Conservation (phyloP, 2,113 vertebrate genomes). For the Macrotus californicus region DNA sequence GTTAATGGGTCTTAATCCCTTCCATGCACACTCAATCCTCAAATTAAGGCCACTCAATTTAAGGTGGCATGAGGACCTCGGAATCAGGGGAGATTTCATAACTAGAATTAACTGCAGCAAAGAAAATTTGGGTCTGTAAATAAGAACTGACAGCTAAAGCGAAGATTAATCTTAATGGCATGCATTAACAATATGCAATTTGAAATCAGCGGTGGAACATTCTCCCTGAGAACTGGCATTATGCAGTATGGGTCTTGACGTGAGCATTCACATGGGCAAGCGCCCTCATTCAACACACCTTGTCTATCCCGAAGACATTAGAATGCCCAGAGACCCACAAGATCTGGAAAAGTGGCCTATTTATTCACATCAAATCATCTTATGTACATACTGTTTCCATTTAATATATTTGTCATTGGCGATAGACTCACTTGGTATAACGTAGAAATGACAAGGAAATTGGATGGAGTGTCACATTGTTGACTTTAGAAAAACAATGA, state of each 20-base stretch:
- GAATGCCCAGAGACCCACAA: neutral
- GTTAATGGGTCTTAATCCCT: neutral
- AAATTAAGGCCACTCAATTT: neutral
- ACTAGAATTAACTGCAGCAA: slow-evolving; percentile 6
- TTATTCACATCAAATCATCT: neutral
- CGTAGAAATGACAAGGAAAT: slow-evolving; percentile 14
- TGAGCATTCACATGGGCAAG: neutral
- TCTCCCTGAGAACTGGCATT: neutral
- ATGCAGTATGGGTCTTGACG: slow-evolving; percentile 37
- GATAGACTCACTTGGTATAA: neutral
- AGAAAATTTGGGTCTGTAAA: neutral
- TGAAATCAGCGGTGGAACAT: slow-evolving; percentile 41
- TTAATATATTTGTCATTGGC: slow-evolving; percentile 48
- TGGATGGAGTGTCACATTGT: neutral
- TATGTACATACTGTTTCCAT: slow-evolving; percentile 25
- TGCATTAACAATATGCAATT: slow-evolving; percentile 40
- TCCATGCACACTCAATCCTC: neutral
- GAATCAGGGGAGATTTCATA: slow-evolving; percentile 9
- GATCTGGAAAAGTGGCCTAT: neutral
- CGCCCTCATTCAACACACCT: neutral
- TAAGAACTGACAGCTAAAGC: slow-evolving; percentile 46
- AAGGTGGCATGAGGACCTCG: neutral
- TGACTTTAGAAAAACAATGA: slow-evolving; percentile 12
- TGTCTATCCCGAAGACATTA: neutral
- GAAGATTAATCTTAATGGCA: slow-evolving; percentile 57